phyloP scores from a whole-genome alignment of 2,888 invertebrate species.

The Eulithis prunata region DNA sequence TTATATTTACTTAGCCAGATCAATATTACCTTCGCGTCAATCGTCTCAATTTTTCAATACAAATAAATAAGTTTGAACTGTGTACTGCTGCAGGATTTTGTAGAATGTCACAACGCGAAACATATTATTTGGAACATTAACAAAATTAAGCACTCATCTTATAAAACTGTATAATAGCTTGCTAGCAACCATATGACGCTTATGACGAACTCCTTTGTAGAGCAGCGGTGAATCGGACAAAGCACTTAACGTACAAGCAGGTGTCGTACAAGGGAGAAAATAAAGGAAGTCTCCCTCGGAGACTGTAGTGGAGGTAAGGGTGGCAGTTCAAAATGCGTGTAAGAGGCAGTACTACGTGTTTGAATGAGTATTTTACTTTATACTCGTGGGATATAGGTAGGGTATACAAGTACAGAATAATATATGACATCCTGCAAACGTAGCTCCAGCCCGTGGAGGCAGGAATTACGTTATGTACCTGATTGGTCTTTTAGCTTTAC shows the following conservation, averaged over 20 bases:
- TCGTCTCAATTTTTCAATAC: too few relatives aligned
- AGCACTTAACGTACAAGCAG: constrained; percentile 36
- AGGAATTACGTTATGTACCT: constrained; percentile 53
- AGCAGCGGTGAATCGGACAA: constrained; percentile 35
- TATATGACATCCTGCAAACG: constrained; percentile 33
- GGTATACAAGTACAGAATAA: constrained; percentile 42
- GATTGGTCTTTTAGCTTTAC: constrained; percentile 42
- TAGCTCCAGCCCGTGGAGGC: constrained; percentile 45
- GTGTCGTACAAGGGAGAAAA: constrained; percentile 46
- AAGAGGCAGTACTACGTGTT: constrained; percentile 40
- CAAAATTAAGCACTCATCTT: background rate
- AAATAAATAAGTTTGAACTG: too few relatives aligned
- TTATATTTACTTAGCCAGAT: constrained; percentile 15
- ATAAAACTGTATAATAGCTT: background rate
- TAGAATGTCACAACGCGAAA: background rate
- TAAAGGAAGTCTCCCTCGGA: constrained; percentile 48
- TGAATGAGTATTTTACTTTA: constrained; percentile 7
- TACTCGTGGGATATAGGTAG: constrained; percentile 25
- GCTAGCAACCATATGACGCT: background rate
- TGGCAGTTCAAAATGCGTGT: constrained; percentile 57
- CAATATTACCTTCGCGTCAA: background rate
- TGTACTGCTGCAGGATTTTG: background rate
- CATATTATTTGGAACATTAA: background rate
- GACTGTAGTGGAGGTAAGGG: constrained; percentile 49
- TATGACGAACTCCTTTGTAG: constrained; percentile 15